Evolutionary conservation across 2,113 vertebrate genomes (phyloP), one percentile per base, ranked within the genome.

Genomic region (Pardalotus punctatus): DNA sequence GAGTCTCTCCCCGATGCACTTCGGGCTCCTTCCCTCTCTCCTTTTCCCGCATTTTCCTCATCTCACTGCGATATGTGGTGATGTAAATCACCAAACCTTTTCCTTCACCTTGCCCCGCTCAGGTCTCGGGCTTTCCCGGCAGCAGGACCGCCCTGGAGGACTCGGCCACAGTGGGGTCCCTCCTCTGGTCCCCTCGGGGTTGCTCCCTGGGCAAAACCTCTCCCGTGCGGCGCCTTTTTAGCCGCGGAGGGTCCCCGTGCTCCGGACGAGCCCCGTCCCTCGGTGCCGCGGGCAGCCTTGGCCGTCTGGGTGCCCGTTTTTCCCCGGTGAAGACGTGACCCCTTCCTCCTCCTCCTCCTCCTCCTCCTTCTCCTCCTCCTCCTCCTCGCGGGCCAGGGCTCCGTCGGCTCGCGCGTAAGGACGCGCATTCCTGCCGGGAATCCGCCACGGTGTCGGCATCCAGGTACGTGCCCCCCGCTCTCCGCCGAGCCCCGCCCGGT

Each of bases 61-160:
- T 60, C 77, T 45, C 62, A 0, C 20, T 0, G 7, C n/a, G 43
- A 50, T 5, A 8, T 0, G 24, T 7, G 3, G 31, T 15, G 3
- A 19, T 11, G 7, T 0, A 0, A 13, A 10, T 12, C 67, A 8
- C 61, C 54, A 8, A 88, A 61, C 22, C 14, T 9, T 78, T 57
- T 36, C 84, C 88, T 33, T 54, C 25, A 0, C 62, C 38, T 83
- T 33, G 62, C 54, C 40, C 50, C 4, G 1, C 57, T 5, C 76
- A 97, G 96, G 94, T 93, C 81, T 81, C 21, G 31, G 91, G 73
- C 43, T 81, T 70, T 93, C 74, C 96, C 42, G 13, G 51, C 85
- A 64, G 43, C 91, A 86, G 76, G 53, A 90, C 47, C 91, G 31
- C 45, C 19, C 79, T 70, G 76, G 87, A 90, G 93, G 72, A 57